phyloP scores from a whole-genome alignment of 2,113 vertebrate species.

The Varanus salvator region DNA sequence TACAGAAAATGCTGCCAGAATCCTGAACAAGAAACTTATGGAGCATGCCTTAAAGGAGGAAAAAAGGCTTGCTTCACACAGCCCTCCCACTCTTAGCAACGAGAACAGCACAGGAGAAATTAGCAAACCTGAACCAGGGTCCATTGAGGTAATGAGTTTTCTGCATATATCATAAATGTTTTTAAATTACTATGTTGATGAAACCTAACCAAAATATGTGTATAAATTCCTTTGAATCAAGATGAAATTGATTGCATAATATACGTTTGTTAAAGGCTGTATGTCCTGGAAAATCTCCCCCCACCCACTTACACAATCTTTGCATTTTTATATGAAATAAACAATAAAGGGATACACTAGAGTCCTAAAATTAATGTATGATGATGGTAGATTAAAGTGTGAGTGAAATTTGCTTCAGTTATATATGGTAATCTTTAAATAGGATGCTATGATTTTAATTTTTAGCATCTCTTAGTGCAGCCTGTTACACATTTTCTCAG shows the following conservation, averaged over 20 bases:
- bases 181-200: constrained; percentile 44
- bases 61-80: constrained; percentile 76
- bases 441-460: constrained; percentile 9
- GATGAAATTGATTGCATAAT: background rate
- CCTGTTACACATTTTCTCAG: background rate
- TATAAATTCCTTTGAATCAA: constrained; percentile 1
- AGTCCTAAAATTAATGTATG: background rate
- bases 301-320: background rate
- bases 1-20: constrained; percentile 90
- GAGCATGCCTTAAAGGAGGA: constrained; percentile 93
- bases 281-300: constrained; percentile 29
- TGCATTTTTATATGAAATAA: background rate
- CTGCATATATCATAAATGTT: constrained; percentile 66
- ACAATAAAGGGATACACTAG: background rate
- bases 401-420: background rate
- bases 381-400: background rate
- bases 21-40: constrained; percentile 93
- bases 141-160: constrained; percentile 91
- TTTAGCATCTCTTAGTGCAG: background rate
- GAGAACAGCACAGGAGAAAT: constrained; percentile 78
- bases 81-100: constrained; percentile 73
- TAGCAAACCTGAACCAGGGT: constrained; percentile 81
- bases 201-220: constrained; percentile 39
- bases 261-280: background rate
- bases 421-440: background rate